Evolutionary conservation across 2,113 vertebrate species (phyloP).

Genomic region (Bostrychus sinensis): DNA sequence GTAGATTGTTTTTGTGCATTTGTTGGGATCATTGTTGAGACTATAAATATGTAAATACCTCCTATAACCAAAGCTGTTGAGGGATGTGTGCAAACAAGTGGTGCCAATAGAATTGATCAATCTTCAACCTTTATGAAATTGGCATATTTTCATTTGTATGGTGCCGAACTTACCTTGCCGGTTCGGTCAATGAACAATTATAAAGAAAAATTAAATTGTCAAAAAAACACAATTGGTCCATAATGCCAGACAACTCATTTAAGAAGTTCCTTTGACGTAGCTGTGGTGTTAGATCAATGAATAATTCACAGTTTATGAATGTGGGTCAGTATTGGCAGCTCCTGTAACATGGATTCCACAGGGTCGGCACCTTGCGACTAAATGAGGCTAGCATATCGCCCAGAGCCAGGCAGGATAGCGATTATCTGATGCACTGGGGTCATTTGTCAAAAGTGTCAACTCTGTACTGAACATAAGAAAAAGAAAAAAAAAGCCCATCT

Average conservation of each 20-base stretch:
- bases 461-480: slow-evolving; percentile 2
- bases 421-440: slow-evolving; percentile 42
- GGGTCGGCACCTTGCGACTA: slow-evolving; percentile 19
- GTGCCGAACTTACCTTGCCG: background rate
- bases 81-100: slow-evolving; percentile 12
- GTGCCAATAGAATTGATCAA: background rate
- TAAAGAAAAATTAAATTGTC: background rate
- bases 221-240: background rate
- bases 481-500: slow-evolving; percentile 8
- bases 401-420: slow-evolving; percentile 23
- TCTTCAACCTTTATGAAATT: background rate
- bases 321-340: slow-evolving; percentile 30
- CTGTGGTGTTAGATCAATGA: background rate
- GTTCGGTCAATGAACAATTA: background rate
- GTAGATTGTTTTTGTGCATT: slow-evolving; percentile 48
- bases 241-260: background rate
- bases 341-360: slow-evolving; percentile 29
- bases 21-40: slow-evolving; percentile 23
- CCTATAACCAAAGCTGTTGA: slow-evolving; percentile 60
- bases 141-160: background rate
- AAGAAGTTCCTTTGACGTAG: background rate
- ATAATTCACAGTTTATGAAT: slow-evolving; percentile 17
- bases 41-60: slow-evolving; percentile 37
- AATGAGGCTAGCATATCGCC: slow-evolving; percentile 25
- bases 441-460: slow-evolving; percentile 54